Conservation (phyloP, 1,140 invertebrate species). For the Lepidurus packardi region DNA sequence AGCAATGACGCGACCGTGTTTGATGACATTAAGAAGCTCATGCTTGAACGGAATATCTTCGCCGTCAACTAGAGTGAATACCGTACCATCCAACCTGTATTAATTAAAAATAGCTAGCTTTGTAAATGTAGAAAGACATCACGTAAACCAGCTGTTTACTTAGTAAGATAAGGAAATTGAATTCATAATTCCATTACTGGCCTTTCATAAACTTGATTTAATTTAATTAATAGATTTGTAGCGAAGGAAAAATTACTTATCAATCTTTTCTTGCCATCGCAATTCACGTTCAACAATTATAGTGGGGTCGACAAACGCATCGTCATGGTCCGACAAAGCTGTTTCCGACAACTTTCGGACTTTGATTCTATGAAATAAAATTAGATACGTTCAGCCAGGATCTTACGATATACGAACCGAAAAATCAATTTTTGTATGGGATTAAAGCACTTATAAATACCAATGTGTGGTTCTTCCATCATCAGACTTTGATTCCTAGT, state of each 20-base stretch:
- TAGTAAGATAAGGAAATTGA: too few relatives aligned
- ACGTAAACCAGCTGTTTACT: too few relatives aligned
- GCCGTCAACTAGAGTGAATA: not conserved
- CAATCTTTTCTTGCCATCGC: not conserved
- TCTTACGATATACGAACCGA: not conserved
- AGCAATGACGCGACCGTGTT: not conserved
- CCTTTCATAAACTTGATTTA: not conserved
- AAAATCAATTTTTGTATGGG: not conserved
- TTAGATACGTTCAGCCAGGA: not conserved
- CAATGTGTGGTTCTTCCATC: slow-evolving; percentile 9
- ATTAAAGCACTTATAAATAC: not conserved
- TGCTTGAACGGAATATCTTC: not conserved
- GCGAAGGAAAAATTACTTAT: not conserved
- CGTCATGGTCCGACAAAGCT: not conserved
- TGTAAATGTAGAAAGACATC: too few relatives aligned
- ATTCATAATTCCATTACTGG: too few relatives aligned
- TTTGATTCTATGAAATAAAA: not conserved
- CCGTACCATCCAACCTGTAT: not conserved
- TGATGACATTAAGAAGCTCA: not conserved
- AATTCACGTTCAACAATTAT: not conserved
- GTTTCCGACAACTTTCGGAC: not conserved
- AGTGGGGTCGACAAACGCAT: not conserved
- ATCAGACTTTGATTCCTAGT: not conserved
- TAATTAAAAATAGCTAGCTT: not conserved
- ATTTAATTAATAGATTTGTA: not conserved